Evolutionary conservation across 2,113 vertebrate genomes (phyloP).

Genomic region (Oreochromis aureus): DNA sequence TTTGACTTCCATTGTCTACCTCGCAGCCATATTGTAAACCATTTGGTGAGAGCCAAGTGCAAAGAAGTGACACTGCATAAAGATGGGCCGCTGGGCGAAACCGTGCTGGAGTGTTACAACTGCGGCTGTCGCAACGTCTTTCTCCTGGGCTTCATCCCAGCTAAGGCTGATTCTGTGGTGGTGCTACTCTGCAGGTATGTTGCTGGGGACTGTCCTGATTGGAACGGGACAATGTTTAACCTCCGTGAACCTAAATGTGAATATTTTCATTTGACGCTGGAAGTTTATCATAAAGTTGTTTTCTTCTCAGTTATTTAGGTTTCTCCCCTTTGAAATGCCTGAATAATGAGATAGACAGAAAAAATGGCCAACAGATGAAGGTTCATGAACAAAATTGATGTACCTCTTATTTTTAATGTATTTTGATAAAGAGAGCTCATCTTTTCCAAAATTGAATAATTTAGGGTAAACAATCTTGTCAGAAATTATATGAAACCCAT

Average conservation of each 20-base stretch:
- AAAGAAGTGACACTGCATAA: conserved; percentile 99
- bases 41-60: conserved; percentile 95
- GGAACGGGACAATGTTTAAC: neutral
- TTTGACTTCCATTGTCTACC: neutral
- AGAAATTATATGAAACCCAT: neutral
- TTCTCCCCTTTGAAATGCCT: neutral
- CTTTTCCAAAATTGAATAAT: neutral
- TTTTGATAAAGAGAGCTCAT: neutral
- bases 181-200: conserved; percentile 92
- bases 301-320: neutral
- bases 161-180: conserved; percentile 96
- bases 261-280: neutral
- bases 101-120: conserved; percentile 96
- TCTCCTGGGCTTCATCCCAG: conserved; percentile 96
- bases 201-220: neutral
- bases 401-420: neutral
- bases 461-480: neutral
- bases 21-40: conserved; percentile 95
- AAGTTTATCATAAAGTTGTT: neutral
- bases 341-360: neutral
- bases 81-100: conserved; percentile 94
- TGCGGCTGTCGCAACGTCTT: conserved; percentile 97
- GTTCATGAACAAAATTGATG: neutral
- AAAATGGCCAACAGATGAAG: neutral
- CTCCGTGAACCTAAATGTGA: neutral